These are phyloP conservation scores for Eugnorisma glareosa DNA, from an alignment of 2,888 invertebrate species.

Conservation along the genomic window DNA sequence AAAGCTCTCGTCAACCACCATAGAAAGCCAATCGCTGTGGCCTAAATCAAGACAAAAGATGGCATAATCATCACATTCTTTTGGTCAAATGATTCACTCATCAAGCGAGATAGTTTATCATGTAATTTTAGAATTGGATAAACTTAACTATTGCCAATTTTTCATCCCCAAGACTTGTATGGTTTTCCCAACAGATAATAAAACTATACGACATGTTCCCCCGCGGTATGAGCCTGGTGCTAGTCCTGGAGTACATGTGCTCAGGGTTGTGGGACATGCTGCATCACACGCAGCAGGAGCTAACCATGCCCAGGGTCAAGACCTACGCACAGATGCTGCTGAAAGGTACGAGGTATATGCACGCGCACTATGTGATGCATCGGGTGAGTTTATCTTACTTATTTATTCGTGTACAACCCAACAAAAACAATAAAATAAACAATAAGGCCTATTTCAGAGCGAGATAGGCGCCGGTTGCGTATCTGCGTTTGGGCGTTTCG, in stretches of 20 bases:
- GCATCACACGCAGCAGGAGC: slow-evolving; percentile 92
- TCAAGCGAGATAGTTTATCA: background rate
- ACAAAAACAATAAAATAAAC: background rate
- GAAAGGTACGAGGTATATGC: slow-evolving; percentile 96
- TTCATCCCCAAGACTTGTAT: background rate
- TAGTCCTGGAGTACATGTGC: slow-evolving; percentile 98
- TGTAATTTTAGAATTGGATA: background rate
- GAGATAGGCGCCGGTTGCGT: too few relatives aligned
- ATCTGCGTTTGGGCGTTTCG: too few relatives aligned
- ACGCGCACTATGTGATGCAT: slow-evolving; percentile 97
- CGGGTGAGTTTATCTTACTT: slow-evolving; percentile 91
- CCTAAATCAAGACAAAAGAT: background rate
- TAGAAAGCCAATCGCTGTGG: background rate
- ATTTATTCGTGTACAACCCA: background rate
- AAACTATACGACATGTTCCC: slow-evolving; percentile 97
- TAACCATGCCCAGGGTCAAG: slow-evolving; percentile 95
- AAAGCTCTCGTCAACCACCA: background rate
- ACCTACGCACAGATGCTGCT: slow-evolving; percentile 97
- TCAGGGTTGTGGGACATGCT: slow-evolving; percentile 95
- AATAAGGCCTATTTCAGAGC: too few relatives aligned
- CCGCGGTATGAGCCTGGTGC: slow-evolving; percentile 95
- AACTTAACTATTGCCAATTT: background rate
- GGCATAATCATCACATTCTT: background rate
- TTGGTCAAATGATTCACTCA: background rate
- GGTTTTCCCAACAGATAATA: slow-evolving; percentile 92